Evolutionary conservation across 2,113 vertebrate genomes (phyloP), one percentile per base, ranked within the genome.

Genomic region (Nothobranchius kuhntae): DNA sequence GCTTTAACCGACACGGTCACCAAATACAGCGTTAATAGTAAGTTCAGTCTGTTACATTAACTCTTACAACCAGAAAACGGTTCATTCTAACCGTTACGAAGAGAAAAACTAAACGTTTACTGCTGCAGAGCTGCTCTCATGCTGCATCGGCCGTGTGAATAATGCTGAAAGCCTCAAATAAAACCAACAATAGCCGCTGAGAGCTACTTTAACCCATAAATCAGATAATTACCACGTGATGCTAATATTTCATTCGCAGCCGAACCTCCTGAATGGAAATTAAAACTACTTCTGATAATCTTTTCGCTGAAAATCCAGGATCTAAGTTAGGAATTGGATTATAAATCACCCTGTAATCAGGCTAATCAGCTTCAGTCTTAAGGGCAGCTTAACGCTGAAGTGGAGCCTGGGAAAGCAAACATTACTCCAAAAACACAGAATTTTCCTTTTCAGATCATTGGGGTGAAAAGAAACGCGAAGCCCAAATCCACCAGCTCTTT

Each of bases 231-330:
- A 30, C 30, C 30, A 30, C 30, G 30, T 30, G 30, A 30, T 48
- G 21, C 61, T 74, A 46, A 60, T 21, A 75, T 63, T 59, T 60
- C 13, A 52, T 51, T 66, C 63, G 71, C 15, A 56, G 67, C 68
- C 67, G 30, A 38, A 80, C 71, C 21, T 68, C 70, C 78, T 73
- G 48, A 70, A 75, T 67, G 64, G 53, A 83, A 81, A 81, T 77
- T 68, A 73, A 70, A 80, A 73, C 35, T 4, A 30, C 60, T 53
- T 65, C 48, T 84, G 73, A 69, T 59, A 13, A 75, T 78, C 71
- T 73, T 60, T 54, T 48, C 8, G 6, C 12, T 65, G 40, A 46
- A 63, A 62, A 80, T 68, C 60, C 75, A 63, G 53, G 59, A 82
- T 69, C 44, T 74, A 1, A 64, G 60, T 80, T 61, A 63, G 64